Evolutionary conservation across 2,113 vertebrate species (phyloP), one percentile per base, ranked within the genome.

Genomic region (Alosa alosa): DNA sequence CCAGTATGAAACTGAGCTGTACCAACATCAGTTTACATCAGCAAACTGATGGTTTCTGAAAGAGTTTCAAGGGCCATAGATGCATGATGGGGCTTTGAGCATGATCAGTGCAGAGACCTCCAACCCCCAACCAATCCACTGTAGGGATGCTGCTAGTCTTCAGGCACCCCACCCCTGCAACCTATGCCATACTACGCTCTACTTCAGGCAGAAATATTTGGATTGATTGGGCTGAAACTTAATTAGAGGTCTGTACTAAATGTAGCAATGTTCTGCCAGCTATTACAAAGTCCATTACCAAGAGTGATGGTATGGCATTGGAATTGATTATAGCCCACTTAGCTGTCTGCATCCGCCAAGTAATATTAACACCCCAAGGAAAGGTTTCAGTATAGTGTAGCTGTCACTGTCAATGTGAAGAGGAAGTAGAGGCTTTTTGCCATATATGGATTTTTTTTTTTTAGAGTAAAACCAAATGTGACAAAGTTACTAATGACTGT

Each of bases 281-380:
- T 72, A 72, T 72, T 72, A 13, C 8, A 1, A 25, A 72, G 64
- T 72, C 64, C 25, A 31, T 72, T 72, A 72, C 64, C 25, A 72
- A 10, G 8, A 72, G 25, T 10, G 64, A 72, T 72, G 25, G 10
- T 25, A 25, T 72, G 64, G 36, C 64, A 72, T 7, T 72, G 64
- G 64, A 9, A 72, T 72, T 72, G 64, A 72, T 72, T 72, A 3
- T 36, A n/a, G 60, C n/a, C 60, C 22, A 72, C 64, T 72, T 72
- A 72, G 64, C 25, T 72, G 64, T 72, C 64, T 9, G 64, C 10
- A 72, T 72, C 64, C 36, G 64, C 64, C 64, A 72, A 72, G 64
- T 36, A 31, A 31, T 72, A 72, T 13, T 11, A 72, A 31, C 3
- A 2, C 64, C 64, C 64, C 31, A 72, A 31, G 31, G 31, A 15